Base-by-base conservation (phyloP, 2,113 vertebrate genomes). In the Conger conger region DNA sequence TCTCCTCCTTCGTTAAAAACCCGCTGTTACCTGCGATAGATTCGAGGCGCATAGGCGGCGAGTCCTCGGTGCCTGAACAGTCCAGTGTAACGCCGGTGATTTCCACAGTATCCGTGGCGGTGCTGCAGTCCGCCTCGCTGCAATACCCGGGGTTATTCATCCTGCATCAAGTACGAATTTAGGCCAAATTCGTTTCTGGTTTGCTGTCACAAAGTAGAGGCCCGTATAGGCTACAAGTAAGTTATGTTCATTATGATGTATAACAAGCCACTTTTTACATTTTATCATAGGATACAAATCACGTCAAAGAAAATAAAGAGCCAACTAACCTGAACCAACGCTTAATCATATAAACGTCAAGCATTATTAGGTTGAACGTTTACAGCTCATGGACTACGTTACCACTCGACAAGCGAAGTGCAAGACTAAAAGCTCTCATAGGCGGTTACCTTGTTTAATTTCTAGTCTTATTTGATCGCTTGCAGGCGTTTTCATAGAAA, bases 81-180 rank as follows among this genome's bases (percentile, higher is more conserved):
- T 97, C 96, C 91, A 95, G 88, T 45, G 95, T 91, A 2, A 94
- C 93, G 68, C 93, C 96, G 0, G 95, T 87, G 15, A 97, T 95
- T 84, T 97, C 95, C 93, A 97, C 94, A 93, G 97, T 92, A 42
- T 97, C 96, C 87, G 97, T 96, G 89, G 96, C 96, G 0, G 95
- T 97, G 36, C 94, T 96, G 87, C 92, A 94, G 76, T 95, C 96
- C 86, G 93, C 95, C 83, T 91, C 95, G 13, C 92, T 93, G 0
- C 92, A 92, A 86, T 91, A 96, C 80, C 94, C 92, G 36, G 93
- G 92, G 85, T 93, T 94, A 36, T 96, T 94, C 96, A 97, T 97
- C n/a, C 82, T 84, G 63, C 63, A 40, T 50, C 33, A 77, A 5
- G 77, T 53, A 76, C 60, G n/a, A 53, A 11, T 73, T n/a, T 73